Evolutionary conservation across 2,888 invertebrate species (phyloP), one percentile per base, ranked within the genome.

Genomic region (Coenonympha arcania): DNA sequence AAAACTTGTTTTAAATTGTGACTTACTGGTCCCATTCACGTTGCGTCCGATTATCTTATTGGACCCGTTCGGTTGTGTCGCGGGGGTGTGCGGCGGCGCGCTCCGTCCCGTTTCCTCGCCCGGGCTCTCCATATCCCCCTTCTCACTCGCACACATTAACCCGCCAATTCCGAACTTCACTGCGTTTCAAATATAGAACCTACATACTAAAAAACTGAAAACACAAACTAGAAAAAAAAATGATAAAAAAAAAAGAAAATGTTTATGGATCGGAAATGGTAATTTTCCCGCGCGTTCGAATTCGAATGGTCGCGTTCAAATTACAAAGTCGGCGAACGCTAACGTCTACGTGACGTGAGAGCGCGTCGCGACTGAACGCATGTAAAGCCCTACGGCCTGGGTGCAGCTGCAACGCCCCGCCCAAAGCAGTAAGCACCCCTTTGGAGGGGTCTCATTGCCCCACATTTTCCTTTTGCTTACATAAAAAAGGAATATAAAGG

Each of bases 11-110:
- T 56, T 62, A 55, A 60, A 68, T 44, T 30, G 76, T 75, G 77
- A 88, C 89, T 88, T 81, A 90, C 89, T 88, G 75, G 89, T 90
- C 64, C 89, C 89, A 81, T 90, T 90, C 77, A 89, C 84, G 73
- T 90, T 90, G 67, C 89, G 86, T 69, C 89, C 89, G 80, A 89
- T 88, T 67, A 89, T 88, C 80, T 89, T 89, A 77, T 88, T 87
- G 73, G 88, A 87, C 59, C 88, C 87, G 58, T 88, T 88, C 56
- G 86, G 77, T 56, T 85, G 81, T 63, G 81, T 79, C 56, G 82
- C 73, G 68, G 86, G 80, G 63, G 84, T 71, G 62, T 84, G 71
- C 69, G 80, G 76, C 65, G 78, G 75, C 68, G 73, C 73, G 53
- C 62, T 73, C 67, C 85, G 79, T 75, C 81, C 85, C 76, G 79